Evolutionary conservation across 2,113 vertebrate genomes (phyloP).

Genomic region (Petrocephalus microphthalmus): DNA sequence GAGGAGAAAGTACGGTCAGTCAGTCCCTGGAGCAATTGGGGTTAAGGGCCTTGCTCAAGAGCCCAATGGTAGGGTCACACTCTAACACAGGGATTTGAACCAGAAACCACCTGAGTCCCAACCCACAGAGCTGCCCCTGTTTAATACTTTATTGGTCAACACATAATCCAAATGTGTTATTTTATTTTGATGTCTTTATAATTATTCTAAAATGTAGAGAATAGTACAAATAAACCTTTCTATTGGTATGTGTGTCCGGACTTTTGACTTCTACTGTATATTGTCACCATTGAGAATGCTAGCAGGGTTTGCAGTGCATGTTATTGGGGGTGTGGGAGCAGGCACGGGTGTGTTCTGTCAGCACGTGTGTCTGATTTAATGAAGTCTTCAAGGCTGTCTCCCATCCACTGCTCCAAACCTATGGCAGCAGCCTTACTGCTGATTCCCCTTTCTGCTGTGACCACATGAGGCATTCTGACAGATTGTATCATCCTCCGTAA

Average conservation of each 20-base stretch:
- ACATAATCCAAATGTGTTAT: not conserved
- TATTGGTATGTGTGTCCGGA: not conserved
- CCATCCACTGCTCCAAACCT: not conserved
- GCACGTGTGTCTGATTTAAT: not conserved
- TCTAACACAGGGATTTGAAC: not conserved
- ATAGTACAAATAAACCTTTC: not conserved
- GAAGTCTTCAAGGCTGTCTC: not conserved
- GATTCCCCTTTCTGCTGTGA: not conserved
- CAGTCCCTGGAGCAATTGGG: too few relatives aligned
- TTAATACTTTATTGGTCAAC: not conserved
- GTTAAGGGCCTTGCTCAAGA: not conserved
- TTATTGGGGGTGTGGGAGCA: not conserved
- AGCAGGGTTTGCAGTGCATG: not conserved
- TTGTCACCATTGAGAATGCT: not conserved
- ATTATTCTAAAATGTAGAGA: not conserved
- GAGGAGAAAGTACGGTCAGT: too few relatives aligned
- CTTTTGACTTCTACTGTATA: not conserved
- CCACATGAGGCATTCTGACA: not conserved
- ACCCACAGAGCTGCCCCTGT: not conserved
- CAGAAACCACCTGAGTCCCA: not conserved
- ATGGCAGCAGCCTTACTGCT: not conserved
- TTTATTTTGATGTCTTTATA: not conserved
- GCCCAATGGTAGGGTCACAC: not conserved
- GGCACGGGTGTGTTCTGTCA: not conserved
- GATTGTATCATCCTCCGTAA: not conserved